Conservation (phyloP, 2,113 vertebrate species). For the Pterocles orientalis region DNA sequence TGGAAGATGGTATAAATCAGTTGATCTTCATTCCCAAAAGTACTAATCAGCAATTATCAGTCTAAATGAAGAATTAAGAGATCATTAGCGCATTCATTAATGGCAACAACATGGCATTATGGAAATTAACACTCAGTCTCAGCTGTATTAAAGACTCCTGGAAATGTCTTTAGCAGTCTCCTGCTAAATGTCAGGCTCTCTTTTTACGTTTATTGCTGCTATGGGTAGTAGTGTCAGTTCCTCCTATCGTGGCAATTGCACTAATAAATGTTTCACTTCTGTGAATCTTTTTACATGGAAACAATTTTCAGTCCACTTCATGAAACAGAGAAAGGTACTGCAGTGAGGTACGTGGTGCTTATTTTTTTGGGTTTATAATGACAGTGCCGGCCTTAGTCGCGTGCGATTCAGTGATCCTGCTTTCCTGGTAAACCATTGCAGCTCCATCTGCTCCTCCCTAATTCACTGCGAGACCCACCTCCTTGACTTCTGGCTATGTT, state of each 20-base stretch:
- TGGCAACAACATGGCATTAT: not conserved
- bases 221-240: not conserved
- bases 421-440: not conserved
- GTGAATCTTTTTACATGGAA: not conserved
- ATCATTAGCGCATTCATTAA: constrained; percentile 22
- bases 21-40: not conserved
- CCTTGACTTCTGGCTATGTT: not conserved
- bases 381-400: not conserved
- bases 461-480: not conserved
- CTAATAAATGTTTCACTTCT: not conserved
- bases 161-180: not conserved
- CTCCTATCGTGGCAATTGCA: not conserved
- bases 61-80: constrained; percentile 23
- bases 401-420: not conserved
- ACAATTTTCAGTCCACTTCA: not conserved
- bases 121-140: constrained; percentile 13
- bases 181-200: not conserved
- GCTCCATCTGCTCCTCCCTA: not conserved
- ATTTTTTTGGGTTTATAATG: not conserved
- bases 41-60: not conserved
- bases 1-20: not conserved
- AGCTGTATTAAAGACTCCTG: not conserved
- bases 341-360: not conserved
- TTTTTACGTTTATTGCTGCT: not conserved
- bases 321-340: not conserved